Conservation (phyloP, 2,113 vertebrate genomes). For the Zeus faber region DNA sequence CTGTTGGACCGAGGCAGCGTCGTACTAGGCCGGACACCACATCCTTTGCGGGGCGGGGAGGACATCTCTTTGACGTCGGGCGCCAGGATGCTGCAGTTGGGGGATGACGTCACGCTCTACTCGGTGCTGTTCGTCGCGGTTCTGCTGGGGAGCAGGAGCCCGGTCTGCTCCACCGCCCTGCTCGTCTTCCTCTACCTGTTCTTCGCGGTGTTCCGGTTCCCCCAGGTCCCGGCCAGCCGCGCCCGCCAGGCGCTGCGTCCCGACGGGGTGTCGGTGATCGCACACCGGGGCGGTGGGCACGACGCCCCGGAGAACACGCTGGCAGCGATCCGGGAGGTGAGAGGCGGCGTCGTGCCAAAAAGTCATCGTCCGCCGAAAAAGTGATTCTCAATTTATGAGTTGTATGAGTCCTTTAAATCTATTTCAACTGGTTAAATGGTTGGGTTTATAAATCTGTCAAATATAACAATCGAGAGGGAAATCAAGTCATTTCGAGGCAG, state of each 20-base stretch:
- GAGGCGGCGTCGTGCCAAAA: no score
- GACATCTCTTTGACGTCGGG: no score
- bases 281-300: slow-evolving; percentile 88
- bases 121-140: slow-evolving; percentile 73
- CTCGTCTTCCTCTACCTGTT: slow-evolving; percentile 77
- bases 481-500: no score
- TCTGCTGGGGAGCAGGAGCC: slow-evolving; percentile 79
- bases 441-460: no score
- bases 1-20: no score
- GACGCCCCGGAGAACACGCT: slow-evolving; percentile 96
- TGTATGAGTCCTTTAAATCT: no score
- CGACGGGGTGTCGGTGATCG: slow-evolving; percentile 73
- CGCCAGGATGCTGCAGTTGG: slow-evolving; percentile 72
- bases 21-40: no score
- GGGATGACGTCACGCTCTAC: slow-evolving; percentile 71
- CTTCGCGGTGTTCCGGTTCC: slow-evolving; percentile 78
- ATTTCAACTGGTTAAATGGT: no score
- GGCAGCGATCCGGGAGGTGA: slow-evolving; percentile 85
- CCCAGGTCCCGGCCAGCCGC: slow-evolving; percentile 72
- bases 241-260: slow-evolving; percentile 80
- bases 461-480: no score
- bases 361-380: no score
- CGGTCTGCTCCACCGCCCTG: slow-evolving; percentile 72
- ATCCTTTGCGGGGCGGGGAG: no score
- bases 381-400: no score